phyloP scores from a whole-genome alignment of 2,797 vertebrate genomes.

The Babyrousa celebensis region DNA sequence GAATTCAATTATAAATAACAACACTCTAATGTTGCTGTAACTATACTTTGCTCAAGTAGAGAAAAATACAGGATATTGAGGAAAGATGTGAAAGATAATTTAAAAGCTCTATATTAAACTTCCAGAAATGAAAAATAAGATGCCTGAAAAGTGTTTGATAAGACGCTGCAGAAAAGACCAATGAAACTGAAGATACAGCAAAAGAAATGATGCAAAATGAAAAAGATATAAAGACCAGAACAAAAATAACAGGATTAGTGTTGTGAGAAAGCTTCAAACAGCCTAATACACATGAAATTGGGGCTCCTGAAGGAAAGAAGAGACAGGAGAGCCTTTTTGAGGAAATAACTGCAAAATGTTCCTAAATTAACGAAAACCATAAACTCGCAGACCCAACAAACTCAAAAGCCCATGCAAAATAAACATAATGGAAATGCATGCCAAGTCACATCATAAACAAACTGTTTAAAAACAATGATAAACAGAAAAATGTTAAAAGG shows the following conservation, averaged over 20 bases:
- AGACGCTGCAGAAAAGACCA: neutral
- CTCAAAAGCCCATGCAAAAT: neutral
- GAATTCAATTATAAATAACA: neutral
- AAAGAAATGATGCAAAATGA: neutral
- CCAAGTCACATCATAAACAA: neutral
- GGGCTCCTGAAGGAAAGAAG: neutral
- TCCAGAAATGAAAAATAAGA: neutral
- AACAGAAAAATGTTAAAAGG: conserved; percentile 15
- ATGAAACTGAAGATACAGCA: neutral
- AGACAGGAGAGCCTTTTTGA: neutral
- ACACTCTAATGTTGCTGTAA: neutral
- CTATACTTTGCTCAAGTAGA: neutral
- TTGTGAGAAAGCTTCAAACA: neutral
- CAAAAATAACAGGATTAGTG: neutral
- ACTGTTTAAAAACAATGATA: neutral
- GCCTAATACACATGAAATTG: neutral
- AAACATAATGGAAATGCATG: neutral
- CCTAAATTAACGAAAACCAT: conserved; percentile 27
- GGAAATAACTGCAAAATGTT: neutral
- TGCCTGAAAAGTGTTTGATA: neutral
- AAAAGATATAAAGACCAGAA: neutral
- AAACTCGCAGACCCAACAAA: conserved; percentile 17
- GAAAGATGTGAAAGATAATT: neutral
- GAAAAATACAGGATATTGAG: neutral
- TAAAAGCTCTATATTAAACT: neutral